phyloP scores from a whole-genome alignment of 2,113 vertebrate genomes.

The Xyliphius kryptos region DNA sequence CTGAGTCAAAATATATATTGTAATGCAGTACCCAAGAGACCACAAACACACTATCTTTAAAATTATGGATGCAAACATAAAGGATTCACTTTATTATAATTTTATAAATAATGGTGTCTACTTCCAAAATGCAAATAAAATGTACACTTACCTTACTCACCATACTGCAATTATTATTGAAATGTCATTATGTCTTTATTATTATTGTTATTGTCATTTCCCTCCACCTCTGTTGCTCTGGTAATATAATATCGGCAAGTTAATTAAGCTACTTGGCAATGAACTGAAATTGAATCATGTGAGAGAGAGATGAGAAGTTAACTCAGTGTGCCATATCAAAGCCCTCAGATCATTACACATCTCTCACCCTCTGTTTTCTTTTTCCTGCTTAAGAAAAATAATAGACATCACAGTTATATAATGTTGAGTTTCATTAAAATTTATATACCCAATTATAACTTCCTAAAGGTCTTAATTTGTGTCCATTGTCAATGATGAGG shows the following conservation, averaged over 20 bases:
- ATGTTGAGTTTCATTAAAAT: conserved; percentile 1
- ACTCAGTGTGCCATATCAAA: background rate
- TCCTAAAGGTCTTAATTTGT: background rate
- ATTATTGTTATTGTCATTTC: background rate
- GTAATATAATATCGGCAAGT: background rate
- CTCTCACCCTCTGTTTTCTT: background rate
- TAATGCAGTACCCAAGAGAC: too few relatives aligned
- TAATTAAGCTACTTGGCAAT: conserved; percentile 2
- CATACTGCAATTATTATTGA: background rate
- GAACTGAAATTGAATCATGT: conserved; percentile 1
- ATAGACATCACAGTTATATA: conserved; percentile 2
- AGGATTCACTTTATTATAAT: too few relatives aligned
- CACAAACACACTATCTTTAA: too few relatives aligned
- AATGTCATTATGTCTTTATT: background rate
- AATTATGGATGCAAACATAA: too few relatives aligned
- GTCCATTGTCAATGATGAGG: background rate
- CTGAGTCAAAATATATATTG: too few relatives aligned
- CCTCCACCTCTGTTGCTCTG: too few relatives aligned
- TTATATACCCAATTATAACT: conserved; percentile 4
- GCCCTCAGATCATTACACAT: background rate
- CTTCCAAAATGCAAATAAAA: background rate
- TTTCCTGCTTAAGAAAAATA: background rate
- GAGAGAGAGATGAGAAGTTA: background rate
- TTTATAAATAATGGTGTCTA: background rate
- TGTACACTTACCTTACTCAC: background rate